Percentiles rank a stretch among this genome's conserved stretches.
Evolutionary conservation across 1,140 invertebrate species (phyloP).

Genomic region (Ostrea denselamellosa): DNA sequence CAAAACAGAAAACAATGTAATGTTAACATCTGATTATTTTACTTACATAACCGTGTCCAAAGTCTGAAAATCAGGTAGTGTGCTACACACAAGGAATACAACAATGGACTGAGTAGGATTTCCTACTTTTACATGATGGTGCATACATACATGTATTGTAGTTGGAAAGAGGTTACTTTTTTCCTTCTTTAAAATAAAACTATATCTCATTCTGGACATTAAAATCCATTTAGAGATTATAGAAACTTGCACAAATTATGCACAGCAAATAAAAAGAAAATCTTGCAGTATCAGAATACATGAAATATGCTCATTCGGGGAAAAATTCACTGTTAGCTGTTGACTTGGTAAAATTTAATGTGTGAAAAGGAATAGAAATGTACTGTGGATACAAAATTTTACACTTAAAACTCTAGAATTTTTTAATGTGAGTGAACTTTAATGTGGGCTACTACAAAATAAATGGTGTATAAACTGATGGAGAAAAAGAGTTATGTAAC

Average conservation of each 20-base stretch:
- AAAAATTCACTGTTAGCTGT: background rate
- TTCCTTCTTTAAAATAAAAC: background rate
- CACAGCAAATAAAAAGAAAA: background rate
- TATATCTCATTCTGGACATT: background rate
- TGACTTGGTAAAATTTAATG: too few relatives aligned
- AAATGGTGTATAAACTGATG: too few relatives aligned
- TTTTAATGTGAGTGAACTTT: too few relatives aligned
- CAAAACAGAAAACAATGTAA: background rate
- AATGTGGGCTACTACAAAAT: too few relatives aligned
- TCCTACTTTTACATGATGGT: background rate
- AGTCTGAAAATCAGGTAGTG: conserved; percentile 22
- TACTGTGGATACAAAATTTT: too few relatives aligned
- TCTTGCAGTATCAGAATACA: background rate
- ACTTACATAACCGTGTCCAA: conserved; percentile 26
- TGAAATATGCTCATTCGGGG: background rate
- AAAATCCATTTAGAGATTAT: background rate
- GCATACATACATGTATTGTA: background rate
- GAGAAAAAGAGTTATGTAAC: too few relatives aligned
- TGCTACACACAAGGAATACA: background rate
- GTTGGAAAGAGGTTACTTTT: conserved; percentile 30
- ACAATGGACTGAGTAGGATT: background rate
- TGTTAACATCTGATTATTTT: background rate
- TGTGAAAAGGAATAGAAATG: too few relatives aligned
- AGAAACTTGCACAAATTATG: background rate
- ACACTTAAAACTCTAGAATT: too few relatives aligned